Conservation (phyloP, 1,140 invertebrate genomes). For the Lordiphosa mommai region DNA sequence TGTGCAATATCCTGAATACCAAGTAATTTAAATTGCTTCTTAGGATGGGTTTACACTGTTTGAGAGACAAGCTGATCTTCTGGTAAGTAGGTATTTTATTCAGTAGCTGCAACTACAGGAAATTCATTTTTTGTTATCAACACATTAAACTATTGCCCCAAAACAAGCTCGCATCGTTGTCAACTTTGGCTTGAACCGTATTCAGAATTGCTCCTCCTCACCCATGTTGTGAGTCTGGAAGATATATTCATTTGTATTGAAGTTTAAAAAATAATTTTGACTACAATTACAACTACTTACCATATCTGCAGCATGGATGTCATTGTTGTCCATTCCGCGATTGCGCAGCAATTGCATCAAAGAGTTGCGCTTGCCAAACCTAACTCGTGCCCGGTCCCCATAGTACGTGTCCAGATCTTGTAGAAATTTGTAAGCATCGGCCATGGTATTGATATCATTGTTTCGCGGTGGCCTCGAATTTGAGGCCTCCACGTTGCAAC, state of each 20-base stretch:
- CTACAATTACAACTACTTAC: slow-evolving; percentile 30
- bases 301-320: slow-evolving; percentile 41
- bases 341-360: slow-evolving; percentile 49
- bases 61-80: slow-evolving; percentile 8
- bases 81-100: slow-evolving; percentile 16
- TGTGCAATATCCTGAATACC: background rate
- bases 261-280: no score
- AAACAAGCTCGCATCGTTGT: slow-evolving; percentile 35
- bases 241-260: background rate
- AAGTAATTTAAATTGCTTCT: slow-evolving; percentile 3
- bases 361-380: slow-evolving; percentile 54
- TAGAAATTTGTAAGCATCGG: slow-evolving; percentile 74
- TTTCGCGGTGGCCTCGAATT: slow-evolving; percentile 67
- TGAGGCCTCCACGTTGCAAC: slow-evolving; percentile 49
- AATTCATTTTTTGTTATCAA: background rate
- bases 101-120: slow-evolving; percentile 27
- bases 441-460: slow-evolving; percentile 73
- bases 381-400: slow-evolving; percentile 65
- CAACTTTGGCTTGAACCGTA: slow-evolving; percentile 5
- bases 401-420: slow-evolving; percentile 77
- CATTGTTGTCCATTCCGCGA: slow-evolving; percentile 38
- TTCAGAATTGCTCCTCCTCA: slow-evolving; percentile 54
- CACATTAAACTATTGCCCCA: slow-evolving; percentile 64
- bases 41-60: slow-evolving; percentile 42
- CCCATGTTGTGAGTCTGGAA: slow-evolving; percentile 29